phyloP scores from a whole-genome alignment of 2,888 invertebrate species.

The Ceramica pisi region DNA sequence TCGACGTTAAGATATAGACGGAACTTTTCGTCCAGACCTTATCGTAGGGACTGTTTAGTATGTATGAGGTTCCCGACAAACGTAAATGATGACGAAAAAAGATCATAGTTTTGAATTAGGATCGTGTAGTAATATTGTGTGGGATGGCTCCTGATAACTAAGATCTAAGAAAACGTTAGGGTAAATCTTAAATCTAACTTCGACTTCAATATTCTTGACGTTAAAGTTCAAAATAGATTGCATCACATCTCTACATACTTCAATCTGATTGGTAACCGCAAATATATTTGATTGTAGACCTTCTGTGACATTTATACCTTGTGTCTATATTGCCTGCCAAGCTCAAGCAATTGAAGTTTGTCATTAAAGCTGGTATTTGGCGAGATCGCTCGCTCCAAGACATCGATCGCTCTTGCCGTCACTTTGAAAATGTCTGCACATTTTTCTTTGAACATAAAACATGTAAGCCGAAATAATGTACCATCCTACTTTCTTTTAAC shows the following conservation, averaged over 20 bases:
- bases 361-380: slow-evolving; percentile 43
- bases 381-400: slow-evolving; percentile 33
- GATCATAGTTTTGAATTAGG: background rate
- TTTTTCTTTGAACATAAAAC: slow-evolving; percentile 24
- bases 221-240: background rate
- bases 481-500: background rate
- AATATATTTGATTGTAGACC: background rate
- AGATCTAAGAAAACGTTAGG: too few species aligned
- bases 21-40: slow-evolving; percentile 17
- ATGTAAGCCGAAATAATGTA: too few species aligned
- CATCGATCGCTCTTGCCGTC: slow-evolving; percentile 30
- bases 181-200: too few species aligned
- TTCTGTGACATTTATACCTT: background rate
- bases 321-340: slow-evolving; percentile 28
- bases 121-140: too few species aligned
- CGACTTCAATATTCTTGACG: background rate
- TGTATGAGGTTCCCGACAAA: background rate
- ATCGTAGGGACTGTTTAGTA: slow-evolving; percentile 10
- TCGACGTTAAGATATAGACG: slow-evolving; percentile 39
- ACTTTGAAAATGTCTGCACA: slow-evolving; percentile 15
- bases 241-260: too few species aligned
- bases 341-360: slow-evolving; percentile 34
- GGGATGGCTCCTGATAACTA: too few species aligned
- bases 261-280: background rate
- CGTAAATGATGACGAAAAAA: background rate